Base-by-base conservation (phyloP, 1,140 invertebrate species). In the Aphaenogaster ashmeadi region DNA sequence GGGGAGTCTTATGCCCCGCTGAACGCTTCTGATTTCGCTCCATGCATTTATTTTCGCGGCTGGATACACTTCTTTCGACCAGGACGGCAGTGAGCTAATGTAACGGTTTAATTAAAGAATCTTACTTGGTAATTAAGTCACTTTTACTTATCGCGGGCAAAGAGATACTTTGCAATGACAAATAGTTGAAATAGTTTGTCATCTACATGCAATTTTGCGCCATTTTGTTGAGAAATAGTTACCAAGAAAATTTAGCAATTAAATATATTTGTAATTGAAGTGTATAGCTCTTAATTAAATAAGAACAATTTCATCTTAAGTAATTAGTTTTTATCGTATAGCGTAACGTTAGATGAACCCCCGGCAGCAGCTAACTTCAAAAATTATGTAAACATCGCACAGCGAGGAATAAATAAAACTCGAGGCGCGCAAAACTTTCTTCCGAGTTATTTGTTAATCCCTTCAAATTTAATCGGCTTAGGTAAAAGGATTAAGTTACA, bases 101-200 rank as follows among this genome's bases (percentile, higher is more conserved):
- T 75, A 84, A 74, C 54, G 80, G 54, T 84, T 74, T 84, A 75
- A 84, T 84, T 84, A 84, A 84, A 74, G 69, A 84, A 84, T 84
- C 33, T 84, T 84, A 84, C 80, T 84, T 84, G 54, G 54, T 84
- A 84, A 84, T 84, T 60, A 60, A 84, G 80, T 62, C 18, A 75
- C 80, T 84, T 75, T 62, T 84, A 75, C 41, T 74, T 84, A 75
- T 62, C 41, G 38, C 47, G 13, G 44, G 18, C 13, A 47, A 36
- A 21, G 9, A n/a, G 13, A 75, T 50, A 38, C 44, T 60, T 13
- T 15, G 67, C 52, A 60, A 83, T 83, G 56, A 84, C 69, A 84
- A 84, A 84, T 75, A 56, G 27, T 21, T 33, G 18, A 54, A 60
- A 75, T 36, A 36, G 80, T 84, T 84, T 21, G 41, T 84, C 54